A percentile compares a stretch with the other conserved stretches of the same genome.
phyloP scores from a whole-genome alignment of 1,140 invertebrate genomes.

The Delia radicum region DNA sequence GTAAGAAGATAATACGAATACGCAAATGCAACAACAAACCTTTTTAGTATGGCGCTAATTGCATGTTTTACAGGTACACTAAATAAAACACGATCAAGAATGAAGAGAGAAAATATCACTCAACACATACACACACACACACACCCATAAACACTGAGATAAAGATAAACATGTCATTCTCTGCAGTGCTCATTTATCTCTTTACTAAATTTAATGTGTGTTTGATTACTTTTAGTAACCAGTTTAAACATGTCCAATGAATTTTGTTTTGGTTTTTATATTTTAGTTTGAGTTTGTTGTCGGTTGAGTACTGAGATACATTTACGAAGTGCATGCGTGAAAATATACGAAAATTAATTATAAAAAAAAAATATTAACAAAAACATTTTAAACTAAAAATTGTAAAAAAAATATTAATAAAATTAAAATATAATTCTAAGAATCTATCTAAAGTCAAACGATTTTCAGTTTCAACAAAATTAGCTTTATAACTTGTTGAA shows the following conservation, averaged over 20 bases:
- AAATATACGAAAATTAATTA: neutral
- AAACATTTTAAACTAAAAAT: neutral
- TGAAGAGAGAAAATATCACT: neutral
- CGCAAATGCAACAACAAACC: neutral
- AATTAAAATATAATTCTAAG: neutral
- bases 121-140: no score
- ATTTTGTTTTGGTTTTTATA: constrained; percentile 10
- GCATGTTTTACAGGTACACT: constrained; percentile 21
- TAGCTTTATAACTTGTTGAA: neutral
- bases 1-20: no score
- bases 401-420: neutral
- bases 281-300: constrained; percentile 17
- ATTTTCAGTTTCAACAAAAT: neutral
- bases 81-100: neutral
- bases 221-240: neutral
- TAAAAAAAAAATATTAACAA: neutral
- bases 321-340: neutral
- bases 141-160: no score
- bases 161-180: neutral
- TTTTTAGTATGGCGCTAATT: constrained; percentile 10
- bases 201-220: neutral
- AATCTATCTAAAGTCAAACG: neutral
- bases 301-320: constrained; percentile 3
- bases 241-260: neutral
- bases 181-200: neutral